Evolutionary conservation across 2,113 vertebrate species (phyloP).

Genomic region (Podocnemis expansa): DNA sequence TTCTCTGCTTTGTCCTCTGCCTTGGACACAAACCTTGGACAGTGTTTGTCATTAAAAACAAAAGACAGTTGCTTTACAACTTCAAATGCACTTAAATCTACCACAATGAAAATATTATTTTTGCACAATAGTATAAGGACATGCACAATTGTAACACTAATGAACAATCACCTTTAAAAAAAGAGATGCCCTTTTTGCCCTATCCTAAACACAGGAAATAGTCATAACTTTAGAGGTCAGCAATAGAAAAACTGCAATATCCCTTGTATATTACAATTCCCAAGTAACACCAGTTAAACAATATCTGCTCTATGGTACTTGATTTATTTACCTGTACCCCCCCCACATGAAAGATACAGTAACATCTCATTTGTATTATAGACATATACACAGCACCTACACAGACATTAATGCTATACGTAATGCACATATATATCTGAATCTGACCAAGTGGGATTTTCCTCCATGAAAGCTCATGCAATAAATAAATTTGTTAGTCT

Average conservation of each 20-base stretch:
- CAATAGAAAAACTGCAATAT: neutral
- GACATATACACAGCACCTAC: neutral
- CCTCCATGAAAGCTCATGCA: too few species aligned
- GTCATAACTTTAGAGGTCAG: neutral
- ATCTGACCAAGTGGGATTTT: too few species aligned
- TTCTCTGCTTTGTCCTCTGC: neutral
- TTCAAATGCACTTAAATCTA: neutral
- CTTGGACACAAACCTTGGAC: neutral
- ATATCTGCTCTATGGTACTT: accelerated
- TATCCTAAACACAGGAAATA: accelerated
- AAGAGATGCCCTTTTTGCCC: neutral
- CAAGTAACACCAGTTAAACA: neutral
- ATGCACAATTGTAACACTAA: neutral
- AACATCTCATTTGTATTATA: neutral
- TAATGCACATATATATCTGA: neutral
- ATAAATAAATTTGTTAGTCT: too few species aligned
- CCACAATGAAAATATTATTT: neutral
- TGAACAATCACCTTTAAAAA: neutral
- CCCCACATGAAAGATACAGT: accelerated
- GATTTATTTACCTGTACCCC: neutral
- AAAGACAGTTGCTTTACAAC: neutral
- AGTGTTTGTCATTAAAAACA: neutral
- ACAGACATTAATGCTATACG: neutral
- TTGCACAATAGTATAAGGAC: neutral
- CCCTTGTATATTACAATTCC: neutral